phyloP scores from a whole-genome alignment of 2,113 vertebrate genomes.

The Sinocyclocheilus grahami region DNA sequence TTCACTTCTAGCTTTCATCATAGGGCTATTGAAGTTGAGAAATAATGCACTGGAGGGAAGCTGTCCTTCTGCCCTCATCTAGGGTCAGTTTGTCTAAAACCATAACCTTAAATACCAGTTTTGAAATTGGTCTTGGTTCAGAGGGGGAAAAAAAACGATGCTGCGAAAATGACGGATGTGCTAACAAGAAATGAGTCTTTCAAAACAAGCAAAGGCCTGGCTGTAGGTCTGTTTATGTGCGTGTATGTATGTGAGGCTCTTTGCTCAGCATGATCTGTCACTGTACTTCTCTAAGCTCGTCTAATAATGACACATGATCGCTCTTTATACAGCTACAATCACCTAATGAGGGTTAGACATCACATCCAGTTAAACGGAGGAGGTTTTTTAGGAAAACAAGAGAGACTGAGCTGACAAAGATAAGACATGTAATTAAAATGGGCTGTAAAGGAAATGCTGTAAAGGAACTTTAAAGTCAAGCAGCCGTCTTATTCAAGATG shows the following conservation, averaged over 20 bases:
- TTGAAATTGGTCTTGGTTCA: slow-evolving; percentile 21
- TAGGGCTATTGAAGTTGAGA: slow-evolving; percentile 24
- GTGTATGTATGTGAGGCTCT: not conserved
- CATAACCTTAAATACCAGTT: slow-evolving; percentile 26
- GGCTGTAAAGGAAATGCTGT: not conserved
- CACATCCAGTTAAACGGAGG: slow-evolving; percentile 4
- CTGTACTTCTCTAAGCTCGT: slow-evolving; percentile 27
- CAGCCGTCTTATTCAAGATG: not conserved
- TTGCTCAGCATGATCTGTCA: slow-evolving; percentile 45
- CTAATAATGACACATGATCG: slow-evolving; percentile 52
- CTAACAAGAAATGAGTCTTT: slow-evolving; percentile 46
- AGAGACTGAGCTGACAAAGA: slow-evolving; percentile 2
- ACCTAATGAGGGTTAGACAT: slow-evolving; percentile 40
- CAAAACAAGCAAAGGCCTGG: slow-evolving; percentile 42
- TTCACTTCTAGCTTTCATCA: slow-evolving; percentile 28
- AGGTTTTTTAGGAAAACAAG: slow-evolving; percentile 8
- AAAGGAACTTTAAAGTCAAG: not conserved
- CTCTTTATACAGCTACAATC: slow-evolving; percentile 44
- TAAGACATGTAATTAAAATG: slow-evolving; percentile 17
- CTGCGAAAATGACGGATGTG: not conserved
- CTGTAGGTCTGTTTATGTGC: slow-evolving; percentile 12
- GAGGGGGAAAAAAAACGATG: not conserved
- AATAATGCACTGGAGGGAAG: slow-evolving; percentile 11
- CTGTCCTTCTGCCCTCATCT: slow-evolving; percentile 23
- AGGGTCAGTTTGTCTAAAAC: slow-evolving; percentile 6